phyloP scores from a whole-genome alignment of 37 sponge, comb jelly and placozoan genomes.

The Corticium candelabrum region DNA sequence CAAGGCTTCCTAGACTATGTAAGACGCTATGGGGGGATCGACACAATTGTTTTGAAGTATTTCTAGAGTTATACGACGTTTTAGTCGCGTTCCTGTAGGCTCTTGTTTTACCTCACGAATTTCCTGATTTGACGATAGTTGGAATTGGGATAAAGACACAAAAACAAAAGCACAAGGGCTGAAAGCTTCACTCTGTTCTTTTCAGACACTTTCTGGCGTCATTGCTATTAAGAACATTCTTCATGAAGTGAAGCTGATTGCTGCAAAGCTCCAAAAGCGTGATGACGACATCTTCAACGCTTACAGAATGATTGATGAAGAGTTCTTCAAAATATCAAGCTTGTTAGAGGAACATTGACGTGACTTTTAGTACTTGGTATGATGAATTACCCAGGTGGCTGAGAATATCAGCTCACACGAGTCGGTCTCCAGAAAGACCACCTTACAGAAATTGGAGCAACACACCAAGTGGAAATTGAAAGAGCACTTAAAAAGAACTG shows the following conservation, averaged over 20 bases:
- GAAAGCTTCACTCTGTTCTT: constrained; percentile 25
- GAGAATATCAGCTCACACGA: constrained; percentile 15
- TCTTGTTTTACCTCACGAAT: constrained; percentile 25
- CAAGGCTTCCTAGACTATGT: constrained; percentile 31
- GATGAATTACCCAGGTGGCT: constrained; percentile 21
- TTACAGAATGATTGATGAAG: constrained; percentile 22
- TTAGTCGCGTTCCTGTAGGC: constrained; percentile 25
- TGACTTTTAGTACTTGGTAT: constrained; percentile 27
- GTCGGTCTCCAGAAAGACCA: constrained; percentile 20
- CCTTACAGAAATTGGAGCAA: constrained; percentile 15
- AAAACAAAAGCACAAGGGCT: constrained; percentile 27
- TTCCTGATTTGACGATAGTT: constrained; percentile 7
- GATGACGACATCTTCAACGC: constrained; percentile 27
- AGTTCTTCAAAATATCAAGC: constrained; percentile 19
- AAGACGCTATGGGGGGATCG: constrained; percentile 44
- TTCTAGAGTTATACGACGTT: constrained; percentile 25
- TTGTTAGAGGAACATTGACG: constrained; percentile 21
- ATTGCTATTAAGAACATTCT: constrained; percentile 25
- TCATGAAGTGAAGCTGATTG: constrained; percentile 22
- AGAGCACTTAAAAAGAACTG: constrained; percentile 19
- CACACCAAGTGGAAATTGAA: constrained; percentile 9
- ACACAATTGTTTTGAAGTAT: constrained; percentile 41
- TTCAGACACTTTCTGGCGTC: constrained; percentile 27
- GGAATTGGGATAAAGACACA: constrained; percentile 41
- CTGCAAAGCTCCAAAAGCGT: constrained; percentile 40